Conservation (phyloP, 92 coral and sea anemone species). For the Epizoanthus rinbou region DNA sequence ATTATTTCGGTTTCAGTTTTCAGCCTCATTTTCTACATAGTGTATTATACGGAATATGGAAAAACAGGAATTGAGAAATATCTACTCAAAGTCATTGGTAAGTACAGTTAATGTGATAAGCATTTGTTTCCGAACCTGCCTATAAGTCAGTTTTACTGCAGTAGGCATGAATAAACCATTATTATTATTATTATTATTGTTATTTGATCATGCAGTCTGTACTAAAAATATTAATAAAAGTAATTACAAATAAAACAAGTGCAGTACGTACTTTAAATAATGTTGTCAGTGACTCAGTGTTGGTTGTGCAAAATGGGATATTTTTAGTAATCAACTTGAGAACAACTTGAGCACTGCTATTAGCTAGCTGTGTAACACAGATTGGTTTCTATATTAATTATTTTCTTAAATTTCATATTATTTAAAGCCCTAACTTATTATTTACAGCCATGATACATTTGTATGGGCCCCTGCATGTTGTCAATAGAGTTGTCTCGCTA, state of each 20-base stretch:
- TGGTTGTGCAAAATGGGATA: no score
- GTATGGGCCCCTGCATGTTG: not conserved
- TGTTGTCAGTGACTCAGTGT: no score
- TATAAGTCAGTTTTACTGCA: no score
- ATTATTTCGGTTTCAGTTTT: slow-evolving; percentile 59
- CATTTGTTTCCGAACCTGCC: no score
- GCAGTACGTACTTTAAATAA: not conserved
- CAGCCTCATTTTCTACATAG: slow-evolving; percentile 71
- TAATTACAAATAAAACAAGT: not conserved
- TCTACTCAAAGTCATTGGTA: slow-evolving; percentile 72
- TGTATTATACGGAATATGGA: slow-evolving; percentile 84
- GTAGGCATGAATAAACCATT: no score
- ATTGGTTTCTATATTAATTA: no score
- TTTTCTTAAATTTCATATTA: not conserved
- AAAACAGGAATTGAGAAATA: slow-evolving; percentile 76
- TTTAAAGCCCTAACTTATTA: not conserved
- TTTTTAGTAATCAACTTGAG: no score
- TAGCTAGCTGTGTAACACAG: no score
- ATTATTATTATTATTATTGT: no score
- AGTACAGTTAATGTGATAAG: slow-evolving; percentile 14
- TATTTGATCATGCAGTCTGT: no score
- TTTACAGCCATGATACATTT: not conserved
- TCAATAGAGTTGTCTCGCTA: not conserved
- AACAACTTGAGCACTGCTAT: no score
- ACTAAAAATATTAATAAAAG: not conserved